Percentiles rank a stretch among this genome's conserved stretches.
Evolutionary conservation across 2,797 vertebrate species (phyloP).

Genomic region (Lacerta viridis): DNA sequence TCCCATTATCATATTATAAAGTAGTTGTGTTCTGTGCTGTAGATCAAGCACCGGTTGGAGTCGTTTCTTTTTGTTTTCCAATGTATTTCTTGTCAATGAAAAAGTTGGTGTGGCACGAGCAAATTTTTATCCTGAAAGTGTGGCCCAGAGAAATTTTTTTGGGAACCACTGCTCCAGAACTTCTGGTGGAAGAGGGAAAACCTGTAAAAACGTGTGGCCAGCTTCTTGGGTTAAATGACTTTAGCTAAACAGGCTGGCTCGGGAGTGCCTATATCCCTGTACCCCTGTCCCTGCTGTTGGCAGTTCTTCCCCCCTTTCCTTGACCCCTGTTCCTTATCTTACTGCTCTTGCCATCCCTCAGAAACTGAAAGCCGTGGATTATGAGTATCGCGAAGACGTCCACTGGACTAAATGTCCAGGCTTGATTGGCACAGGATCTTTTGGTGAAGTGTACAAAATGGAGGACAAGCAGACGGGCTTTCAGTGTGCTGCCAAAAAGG

Average conservation of each 20-base stretch:
- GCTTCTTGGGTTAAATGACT: neutral
- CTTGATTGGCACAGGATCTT: slow-evolving; percentile 90
- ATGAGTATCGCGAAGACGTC: slow-evolving; percentile 91
- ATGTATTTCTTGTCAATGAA: too few relatives aligned
- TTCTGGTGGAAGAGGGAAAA: neutral
- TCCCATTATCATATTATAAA: too few relatives aligned
- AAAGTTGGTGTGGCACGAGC: too few relatives aligned
- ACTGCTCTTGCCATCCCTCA: slow-evolving; percentile 66
- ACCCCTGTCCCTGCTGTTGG: neutral
- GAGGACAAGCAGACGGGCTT: slow-evolving; percentile 91
- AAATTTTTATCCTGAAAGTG: too few relatives aligned
- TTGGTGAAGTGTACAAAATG: slow-evolving; percentile 91
- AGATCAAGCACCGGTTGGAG: too few relatives aligned
- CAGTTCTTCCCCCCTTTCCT: neutral
- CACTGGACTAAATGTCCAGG: slow-evolving; percentile 86
- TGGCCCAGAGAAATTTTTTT: too few relatives aligned
- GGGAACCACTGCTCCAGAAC: neutral
- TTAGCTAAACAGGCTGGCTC: neutral
- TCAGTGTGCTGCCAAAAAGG: slow-evolving; percentile 95
- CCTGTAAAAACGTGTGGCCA: neutral
- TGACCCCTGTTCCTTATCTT: neutral
- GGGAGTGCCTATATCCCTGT: neutral
- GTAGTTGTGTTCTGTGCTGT: too few relatives aligned
- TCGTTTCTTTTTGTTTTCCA: too few relatives aligned
- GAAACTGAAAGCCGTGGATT: slow-evolving; percentile 91